Base-by-base conservation (phyloP, 2,113 vertebrate genomes). In the Peromyscus leucopus region DNA sequence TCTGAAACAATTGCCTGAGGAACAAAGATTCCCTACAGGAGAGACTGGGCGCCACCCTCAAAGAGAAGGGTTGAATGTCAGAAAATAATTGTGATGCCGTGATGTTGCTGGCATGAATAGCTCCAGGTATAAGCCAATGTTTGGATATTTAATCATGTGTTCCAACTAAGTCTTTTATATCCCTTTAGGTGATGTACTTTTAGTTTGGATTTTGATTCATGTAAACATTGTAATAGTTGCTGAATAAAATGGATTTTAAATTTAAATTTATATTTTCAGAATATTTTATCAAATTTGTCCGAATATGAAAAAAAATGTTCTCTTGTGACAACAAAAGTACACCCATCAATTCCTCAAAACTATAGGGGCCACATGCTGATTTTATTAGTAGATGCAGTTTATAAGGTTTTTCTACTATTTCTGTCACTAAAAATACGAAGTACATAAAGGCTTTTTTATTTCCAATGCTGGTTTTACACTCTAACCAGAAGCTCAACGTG, bases 121-220 rank as follows among this genome's bases (percentile, higher is more conserved):
- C 46, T 0, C 9, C 7, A 57, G 4, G 1, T 94, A 74, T 24
- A 83, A 75, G 17, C 11, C 42, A 61, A 57, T 22, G 7, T 51
- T 13, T 59, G 4, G 28, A 36, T 61, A 59, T 57, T 4, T 33
- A 51, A 4, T 26, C 4, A 13, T 22, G 0, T 31, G 13, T 76
- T 3, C 3, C 2, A 65, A 33, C 4, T 28, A 48, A 78, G 7
- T 51, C 65, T 85, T 74, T 55, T 28, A 16, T 28, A n/a, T 24
- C 13, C 46, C 7, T 48, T 71, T 93, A 88, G 19, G 0, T 93
- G 22, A 75, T 31, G 7, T 48, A 92, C 59, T 80, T 63, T 59
- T 0, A 90, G 74, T 76, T 80, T 55, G 36, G 0, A 10, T 36
- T 92, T 78, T 72, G 1, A 86, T 74, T 94, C 17, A 15, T 84